Evolutionary conservation across 92 coral and sea anemone genomes (phyloP).

Genomic region (Desmophyllum pertusum): DNA sequence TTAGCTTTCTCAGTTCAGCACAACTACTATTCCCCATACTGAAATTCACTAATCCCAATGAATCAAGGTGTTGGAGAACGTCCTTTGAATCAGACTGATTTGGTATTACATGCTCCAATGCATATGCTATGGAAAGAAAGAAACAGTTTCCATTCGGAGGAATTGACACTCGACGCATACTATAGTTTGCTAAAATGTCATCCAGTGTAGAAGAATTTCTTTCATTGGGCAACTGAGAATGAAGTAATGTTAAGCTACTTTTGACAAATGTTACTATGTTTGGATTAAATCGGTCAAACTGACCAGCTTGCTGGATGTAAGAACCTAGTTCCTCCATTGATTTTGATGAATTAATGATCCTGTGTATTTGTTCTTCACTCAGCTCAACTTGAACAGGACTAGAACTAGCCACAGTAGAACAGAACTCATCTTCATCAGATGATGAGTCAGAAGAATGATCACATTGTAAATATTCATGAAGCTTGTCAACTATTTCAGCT

Average conservation of each 20-base stretch:
- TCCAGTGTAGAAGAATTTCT: slow-evolving; percentile 48
- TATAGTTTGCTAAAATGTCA: slow-evolving; percentile 49
- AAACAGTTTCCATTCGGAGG: slow-evolving; percentile 62
- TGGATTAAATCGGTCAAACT: slow-evolving; percentile 46
- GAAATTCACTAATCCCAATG: slow-evolving; percentile 41
- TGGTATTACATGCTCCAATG: slow-evolving; percentile 44
- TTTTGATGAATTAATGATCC: slow-evolving; percentile 25
- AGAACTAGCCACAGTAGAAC: slow-evolving; percentile 10
- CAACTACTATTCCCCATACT: slow-evolving; percentile 31
- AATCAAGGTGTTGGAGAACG: slow-evolving; percentile 34
- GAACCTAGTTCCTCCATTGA: slow-evolving; percentile 41
- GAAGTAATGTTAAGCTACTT: slow-evolving; percentile 46
- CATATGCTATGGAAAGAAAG: slow-evolving; percentile 52
- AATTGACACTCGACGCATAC: slow-evolving; percentile 51
- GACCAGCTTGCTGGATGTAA: slow-evolving; percentile 48
- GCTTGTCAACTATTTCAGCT: slow-evolving; percentile 40
- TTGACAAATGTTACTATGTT: slow-evolving; percentile 55
- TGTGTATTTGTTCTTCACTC: slow-evolving; percentile 35
- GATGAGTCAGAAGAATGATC: slow-evolving; percentile 33
- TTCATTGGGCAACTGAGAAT: slow-evolving; percentile 46
- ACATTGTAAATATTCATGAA: slow-evolving; percentile 39
- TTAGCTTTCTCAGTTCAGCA: slow-evolving; percentile 48
- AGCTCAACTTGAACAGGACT: slow-evolving; percentile 13
- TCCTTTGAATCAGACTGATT: slow-evolving; percentile 41
- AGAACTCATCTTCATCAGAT: slow-evolving; percentile 43